Conservation (phyloP, 2,888 invertebrate genomes). For the Osmoderma eremita region DNA sequence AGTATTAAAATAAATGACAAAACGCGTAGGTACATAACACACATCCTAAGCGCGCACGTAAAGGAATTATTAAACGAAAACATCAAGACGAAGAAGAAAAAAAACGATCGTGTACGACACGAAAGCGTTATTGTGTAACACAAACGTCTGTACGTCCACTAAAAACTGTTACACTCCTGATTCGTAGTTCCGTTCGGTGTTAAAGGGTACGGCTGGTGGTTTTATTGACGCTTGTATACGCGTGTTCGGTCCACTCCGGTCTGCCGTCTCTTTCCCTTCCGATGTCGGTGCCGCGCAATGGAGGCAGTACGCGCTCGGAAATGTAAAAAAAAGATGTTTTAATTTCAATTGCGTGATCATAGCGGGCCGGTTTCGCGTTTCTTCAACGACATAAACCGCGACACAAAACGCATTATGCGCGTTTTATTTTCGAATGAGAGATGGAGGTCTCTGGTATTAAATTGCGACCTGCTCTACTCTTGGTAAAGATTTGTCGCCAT, state of each 20-base stretch:
- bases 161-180: slow-evolving; percentile 24
- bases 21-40: slow-evolving; percentile 22
- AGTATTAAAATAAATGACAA: slow-evolving; percentile 22
- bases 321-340: slow-evolving; percentile 25
- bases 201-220: neutral
- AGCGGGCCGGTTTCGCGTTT: no score
- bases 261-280: neutral
- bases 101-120: slow-evolving; percentile 19
- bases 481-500: no score
- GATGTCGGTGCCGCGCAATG: no score
- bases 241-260: neutral
- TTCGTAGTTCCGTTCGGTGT: neutral
- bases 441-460: no score
- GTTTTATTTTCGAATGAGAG: no score
- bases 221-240: neutral
- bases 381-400: no score
- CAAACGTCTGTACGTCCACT: slow-evolving; percentile 25
- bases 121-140: slow-evolving; percentile 34
- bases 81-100: slow-evolving; percentile 1
- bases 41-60: neutral
- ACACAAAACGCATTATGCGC: no score
- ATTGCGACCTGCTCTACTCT: no score
- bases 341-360: slow-evolving; percentile 11
- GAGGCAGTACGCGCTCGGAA: neutral
- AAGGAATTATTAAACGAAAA: slow-evolving; percentile 33